Evolutionary conservation across 2,797 vertebrate species (phyloP).

Genomic region (Labroides dimidiatus): DNA sequence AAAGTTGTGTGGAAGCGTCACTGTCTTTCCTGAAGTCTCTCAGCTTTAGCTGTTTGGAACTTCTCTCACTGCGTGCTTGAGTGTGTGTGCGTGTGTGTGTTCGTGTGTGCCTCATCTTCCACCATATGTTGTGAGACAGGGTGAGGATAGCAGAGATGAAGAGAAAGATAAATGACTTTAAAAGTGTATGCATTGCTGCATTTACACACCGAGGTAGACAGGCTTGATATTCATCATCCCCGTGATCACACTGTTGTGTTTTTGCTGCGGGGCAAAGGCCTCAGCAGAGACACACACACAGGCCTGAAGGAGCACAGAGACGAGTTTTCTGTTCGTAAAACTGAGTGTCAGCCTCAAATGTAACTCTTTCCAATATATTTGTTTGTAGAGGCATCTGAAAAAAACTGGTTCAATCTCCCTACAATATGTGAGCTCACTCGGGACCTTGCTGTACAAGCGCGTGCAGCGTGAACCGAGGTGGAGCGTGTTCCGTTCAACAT

Average conservation of each 20-base stretch:
- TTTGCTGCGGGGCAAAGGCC: conserved; percentile 64
- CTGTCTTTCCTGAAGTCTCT: conserved; percentile 14
- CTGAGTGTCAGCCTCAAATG: conserved; percentile 15
- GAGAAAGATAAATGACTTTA: conserved; percentile 82
- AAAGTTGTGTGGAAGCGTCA: conserved; percentile 6
- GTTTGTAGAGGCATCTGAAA: conserved; percentile 42
- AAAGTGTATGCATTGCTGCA: conserved; percentile 79
- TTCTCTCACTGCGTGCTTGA: conserved; percentile 16
- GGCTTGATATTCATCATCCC: conserved; percentile 78
- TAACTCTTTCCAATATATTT: conserved; percentile 6
- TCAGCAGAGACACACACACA: conserved; percentile 28
- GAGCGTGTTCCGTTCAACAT: conserved; percentile 47
- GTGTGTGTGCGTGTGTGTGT: conserved; percentile 48
- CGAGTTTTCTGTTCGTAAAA: not conserved
- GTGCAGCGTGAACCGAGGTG: conserved; percentile 45
- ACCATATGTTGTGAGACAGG: conserved; percentile 81
- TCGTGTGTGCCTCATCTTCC: conserved; percentile 59
- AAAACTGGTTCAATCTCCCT: conserved; percentile 51
- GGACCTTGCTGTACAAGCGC: conserved; percentile 47
- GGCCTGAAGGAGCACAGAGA: not conserved
- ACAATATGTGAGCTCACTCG: conserved; percentile 49
- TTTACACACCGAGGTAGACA: conserved; percentile 73
- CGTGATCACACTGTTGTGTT: conserved; percentile 59
- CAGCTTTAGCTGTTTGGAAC: not conserved
- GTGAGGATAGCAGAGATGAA: conserved; percentile 64